A percentile compares a stretch with the other conserved stretches of the same genome.
Evolutionary conservation across 2,797 vertebrate species (phyloP).

Genomic region (Pteronotus mesoamericanus): DNA sequence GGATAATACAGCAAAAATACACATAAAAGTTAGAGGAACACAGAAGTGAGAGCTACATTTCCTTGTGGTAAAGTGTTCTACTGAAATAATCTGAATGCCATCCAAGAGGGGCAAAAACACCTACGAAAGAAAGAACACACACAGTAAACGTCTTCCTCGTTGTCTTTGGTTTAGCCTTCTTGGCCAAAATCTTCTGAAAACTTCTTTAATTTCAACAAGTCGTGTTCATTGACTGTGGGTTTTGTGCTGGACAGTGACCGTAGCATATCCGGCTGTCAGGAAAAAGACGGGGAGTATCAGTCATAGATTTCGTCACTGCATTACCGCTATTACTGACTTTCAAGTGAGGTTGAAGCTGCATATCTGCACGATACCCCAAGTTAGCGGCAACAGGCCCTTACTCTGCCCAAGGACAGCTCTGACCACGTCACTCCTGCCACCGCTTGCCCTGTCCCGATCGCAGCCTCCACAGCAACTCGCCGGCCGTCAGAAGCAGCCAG

Average conservation of each 20-base stretch:
- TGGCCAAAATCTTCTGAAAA: conserved; percentile 99
- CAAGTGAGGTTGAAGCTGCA: background rate
- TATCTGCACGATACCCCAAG: accelerated
- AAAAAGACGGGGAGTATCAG: background rate
- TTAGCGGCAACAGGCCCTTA: background rate
- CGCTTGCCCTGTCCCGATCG: background rate
- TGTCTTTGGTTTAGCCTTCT: conserved; percentile 92
- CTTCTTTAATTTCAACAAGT: conserved; percentile 95
- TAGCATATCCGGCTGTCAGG: conserved; percentile 90
- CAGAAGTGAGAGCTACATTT: conserved; percentile 70
- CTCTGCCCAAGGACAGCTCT: background rate
- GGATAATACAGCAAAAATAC: conserved; percentile 77
- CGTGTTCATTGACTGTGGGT: conserved; percentile 97
- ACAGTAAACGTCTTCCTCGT: conserved; percentile 75
- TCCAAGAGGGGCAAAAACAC: conserved; percentile 72
- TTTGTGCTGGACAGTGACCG: conserved; percentile 90
- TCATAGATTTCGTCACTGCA: background rate
- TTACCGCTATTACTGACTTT: background rate
- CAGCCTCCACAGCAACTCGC: background rate
- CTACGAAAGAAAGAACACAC: conserved; percentile 64
- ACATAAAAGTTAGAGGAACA: conserved; percentile 71
- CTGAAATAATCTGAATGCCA: conserved; percentile 77
- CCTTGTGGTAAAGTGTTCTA: conserved; percentile 68
- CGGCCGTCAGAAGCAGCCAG: background rate
- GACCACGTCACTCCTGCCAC: background rate